Percentiles rank a stretch among this genome's conserved stretches.
These are phyloP conservation scores for Thyatira batis DNA, from an alignment of 2,888 invertebrate genomes.

Conservation along the genomic window DNA sequence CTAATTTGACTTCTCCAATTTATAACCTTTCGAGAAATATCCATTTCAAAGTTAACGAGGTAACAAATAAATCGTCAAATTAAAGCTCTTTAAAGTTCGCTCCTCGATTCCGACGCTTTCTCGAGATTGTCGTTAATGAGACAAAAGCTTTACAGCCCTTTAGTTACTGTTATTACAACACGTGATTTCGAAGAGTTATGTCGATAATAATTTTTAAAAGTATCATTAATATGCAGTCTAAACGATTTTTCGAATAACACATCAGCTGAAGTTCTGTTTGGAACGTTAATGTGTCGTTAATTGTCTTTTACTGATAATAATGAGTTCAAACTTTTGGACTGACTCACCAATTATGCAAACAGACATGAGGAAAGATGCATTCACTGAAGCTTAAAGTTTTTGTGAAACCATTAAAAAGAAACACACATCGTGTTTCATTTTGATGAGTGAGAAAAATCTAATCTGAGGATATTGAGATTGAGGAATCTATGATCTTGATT, in stretches of 20 bases:
- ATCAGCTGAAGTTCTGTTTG: not conserved
- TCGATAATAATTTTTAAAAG: slow-evolving; percentile 5
- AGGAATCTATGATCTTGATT: too few species aligned
- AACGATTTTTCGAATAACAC: slow-evolving; percentile 1
- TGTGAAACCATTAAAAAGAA: too few species aligned
- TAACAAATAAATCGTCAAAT: slow-evolving; percentile 71
- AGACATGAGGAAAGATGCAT: not conserved
- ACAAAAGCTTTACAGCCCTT: slow-evolving; percentile 58
- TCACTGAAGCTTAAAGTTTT: not conserved
- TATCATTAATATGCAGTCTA: not conserved
- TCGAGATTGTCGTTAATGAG: slow-evolving; percentile 57
- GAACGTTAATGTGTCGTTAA: not conserved
- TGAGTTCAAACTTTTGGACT: not conserved
- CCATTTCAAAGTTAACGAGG: slow-evolving; percentile 22
- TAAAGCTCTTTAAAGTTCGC: slow-evolving; percentile 54
- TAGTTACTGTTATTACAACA: slow-evolving; percentile 43
- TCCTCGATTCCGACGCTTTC: slow-evolving; percentile 17
- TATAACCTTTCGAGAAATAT: slow-evolving; percentile 15
- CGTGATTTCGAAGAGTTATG: slow-evolving; percentile 13
- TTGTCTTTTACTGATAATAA: not conserved
- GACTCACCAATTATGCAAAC: not conserved
- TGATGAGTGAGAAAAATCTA: too few species aligned
- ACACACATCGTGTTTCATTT: too few species aligned
- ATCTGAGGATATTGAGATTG: too few species aligned
- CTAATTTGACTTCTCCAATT: slow-evolving; percentile 1